A percentile compares a stretch with the other conserved stretches of the same genome.
phyloP scores from a whole-genome alignment of 2,888 invertebrate genomes.

The Mamestra brassicae region DNA sequence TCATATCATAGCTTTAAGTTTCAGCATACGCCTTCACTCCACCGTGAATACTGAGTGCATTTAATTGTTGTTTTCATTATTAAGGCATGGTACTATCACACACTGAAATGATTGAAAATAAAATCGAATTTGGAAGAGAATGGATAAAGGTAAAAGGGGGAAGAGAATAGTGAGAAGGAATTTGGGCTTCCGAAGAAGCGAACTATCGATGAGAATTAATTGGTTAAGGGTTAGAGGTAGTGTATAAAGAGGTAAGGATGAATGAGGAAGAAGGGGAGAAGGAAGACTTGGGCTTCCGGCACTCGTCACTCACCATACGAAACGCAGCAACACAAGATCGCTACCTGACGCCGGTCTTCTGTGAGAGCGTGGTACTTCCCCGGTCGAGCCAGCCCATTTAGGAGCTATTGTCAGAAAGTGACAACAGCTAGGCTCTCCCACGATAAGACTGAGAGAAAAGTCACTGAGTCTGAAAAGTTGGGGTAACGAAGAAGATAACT shows the following conservation, averaged over 20 bases:
- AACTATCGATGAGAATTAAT: background rate
- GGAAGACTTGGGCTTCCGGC: background rate
- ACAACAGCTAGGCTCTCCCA: conserved; percentile 31
- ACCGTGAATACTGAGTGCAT: background rate
- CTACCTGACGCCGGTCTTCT: conserved; percentile 5
- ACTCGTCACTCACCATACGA: conserved; percentile 40
- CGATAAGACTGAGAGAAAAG: no score
- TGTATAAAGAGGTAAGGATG: no score
- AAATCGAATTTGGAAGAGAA: background rate
- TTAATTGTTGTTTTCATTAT: background rate
- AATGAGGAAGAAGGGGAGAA: no score
- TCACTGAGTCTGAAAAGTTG: background rate
- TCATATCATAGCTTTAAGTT: background rate
- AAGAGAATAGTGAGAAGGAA: no score
- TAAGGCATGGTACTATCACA: background rate
- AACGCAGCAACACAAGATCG: conserved; percentile 4
- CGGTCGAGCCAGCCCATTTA: conserved; percentile 38
- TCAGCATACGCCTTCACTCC: conserved; percentile 17
- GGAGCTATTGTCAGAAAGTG: background rate
- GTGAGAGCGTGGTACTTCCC: conserved; percentile 45
- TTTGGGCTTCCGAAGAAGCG: background rate
- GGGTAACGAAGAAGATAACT: background rate
- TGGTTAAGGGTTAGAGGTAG: background rate
- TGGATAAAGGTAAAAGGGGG: no score
- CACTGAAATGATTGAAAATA: no score